phyloP scores from a whole-genome alignment of 1,140 invertebrate species.

The Eubasilissa regina region DNA sequence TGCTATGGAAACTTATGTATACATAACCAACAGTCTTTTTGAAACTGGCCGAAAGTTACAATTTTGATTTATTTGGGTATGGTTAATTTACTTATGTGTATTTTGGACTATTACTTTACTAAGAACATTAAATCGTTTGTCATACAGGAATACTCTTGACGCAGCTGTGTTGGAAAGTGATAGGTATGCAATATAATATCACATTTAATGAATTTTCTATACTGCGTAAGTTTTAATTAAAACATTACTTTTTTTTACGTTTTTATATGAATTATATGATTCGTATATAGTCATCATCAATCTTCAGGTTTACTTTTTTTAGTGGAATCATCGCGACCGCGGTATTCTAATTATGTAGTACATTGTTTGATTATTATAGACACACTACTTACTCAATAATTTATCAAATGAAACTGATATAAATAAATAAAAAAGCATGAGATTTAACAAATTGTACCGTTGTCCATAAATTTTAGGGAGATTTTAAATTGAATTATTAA shows the following conservation, averaged over 20 bases:
- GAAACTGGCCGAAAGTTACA: slow-evolving; percentile 70
- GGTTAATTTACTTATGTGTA: slow-evolving; percentile 24
- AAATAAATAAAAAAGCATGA: slow-evolving; percentile 1
- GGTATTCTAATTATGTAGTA: background rate
- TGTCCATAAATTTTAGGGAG: too few relatives aligned
- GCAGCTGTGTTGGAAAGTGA: slow-evolving; percentile 21
- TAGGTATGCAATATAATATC: too few relatives aligned
- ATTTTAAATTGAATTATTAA: too few relatives aligned
- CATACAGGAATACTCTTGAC: background rate
- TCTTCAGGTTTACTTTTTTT: too few relatives aligned
- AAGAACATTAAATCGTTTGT: slow-evolving; percentile 10
- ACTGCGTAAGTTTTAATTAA: too few relatives aligned
- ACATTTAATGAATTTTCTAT: too few relatives aligned
- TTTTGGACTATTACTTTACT: slow-evolving; percentile 33
- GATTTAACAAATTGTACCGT: too few relatives aligned
- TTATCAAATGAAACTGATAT: slow-evolving; percentile 8
- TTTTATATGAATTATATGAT: too few relatives aligned
- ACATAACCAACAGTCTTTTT: slow-evolving; percentile 70
- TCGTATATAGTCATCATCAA: too few relatives aligned
- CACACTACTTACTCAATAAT: slow-evolving; percentile 21
- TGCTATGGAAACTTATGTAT: slow-evolving; percentile 62
- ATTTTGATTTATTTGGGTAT: slow-evolving; percentile 62
- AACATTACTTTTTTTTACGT: too few relatives aligned
- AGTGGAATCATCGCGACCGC: too few relatives aligned
- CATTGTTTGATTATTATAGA: slow-evolving; percentile 32